These are phyloP conservation scores for Cheilinus undulatus DNA, from an alignment of 2,113 vertebrate genomes.

Conservation along the genomic window DNA sequence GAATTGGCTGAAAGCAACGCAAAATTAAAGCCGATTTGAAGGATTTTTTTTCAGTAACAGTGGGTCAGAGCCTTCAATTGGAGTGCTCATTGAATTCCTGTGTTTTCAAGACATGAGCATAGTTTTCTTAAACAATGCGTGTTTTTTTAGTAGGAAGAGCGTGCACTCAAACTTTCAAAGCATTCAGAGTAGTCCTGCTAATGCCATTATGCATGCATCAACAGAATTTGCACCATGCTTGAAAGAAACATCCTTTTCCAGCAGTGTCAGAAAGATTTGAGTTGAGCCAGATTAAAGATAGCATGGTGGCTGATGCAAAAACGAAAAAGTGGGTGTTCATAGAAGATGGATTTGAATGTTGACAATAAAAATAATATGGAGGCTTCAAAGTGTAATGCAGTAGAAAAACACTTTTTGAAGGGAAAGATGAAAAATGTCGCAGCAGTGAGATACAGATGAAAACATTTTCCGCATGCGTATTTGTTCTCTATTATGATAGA, in stretches of 20 bases:
- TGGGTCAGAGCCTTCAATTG: background rate
- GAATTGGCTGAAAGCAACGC: background rate
- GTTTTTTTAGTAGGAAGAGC: no score
- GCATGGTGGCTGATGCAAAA: background rate
- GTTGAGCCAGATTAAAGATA: background rate
- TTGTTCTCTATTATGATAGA: slow-evolving; percentile 29
- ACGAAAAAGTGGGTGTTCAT: background rate
- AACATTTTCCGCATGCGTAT: slow-evolving; percentile 11
- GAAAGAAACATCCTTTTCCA: background rate
- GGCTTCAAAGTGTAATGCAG: background rate
- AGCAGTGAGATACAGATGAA: slow-evolving; percentile 8
- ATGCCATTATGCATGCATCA: background rate
- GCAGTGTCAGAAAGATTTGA: background rate
- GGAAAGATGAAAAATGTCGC: background rate
- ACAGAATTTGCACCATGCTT: background rate
- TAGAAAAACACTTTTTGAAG: background rate
- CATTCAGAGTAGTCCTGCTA: background rate
- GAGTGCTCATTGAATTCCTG: background rate
- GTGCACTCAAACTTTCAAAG: background rate
- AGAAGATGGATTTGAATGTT: slow-evolving; percentile 1
- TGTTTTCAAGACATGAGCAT: background rate
- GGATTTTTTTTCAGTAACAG: background rate
- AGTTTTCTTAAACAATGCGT: background rate
- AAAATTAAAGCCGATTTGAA: background rate
- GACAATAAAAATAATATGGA: background rate